These are phyloP conservation scores for Chloroclysta siterata DNA, from an alignment of 2,888 invertebrate species.

Conservation along the genomic window DNA sequence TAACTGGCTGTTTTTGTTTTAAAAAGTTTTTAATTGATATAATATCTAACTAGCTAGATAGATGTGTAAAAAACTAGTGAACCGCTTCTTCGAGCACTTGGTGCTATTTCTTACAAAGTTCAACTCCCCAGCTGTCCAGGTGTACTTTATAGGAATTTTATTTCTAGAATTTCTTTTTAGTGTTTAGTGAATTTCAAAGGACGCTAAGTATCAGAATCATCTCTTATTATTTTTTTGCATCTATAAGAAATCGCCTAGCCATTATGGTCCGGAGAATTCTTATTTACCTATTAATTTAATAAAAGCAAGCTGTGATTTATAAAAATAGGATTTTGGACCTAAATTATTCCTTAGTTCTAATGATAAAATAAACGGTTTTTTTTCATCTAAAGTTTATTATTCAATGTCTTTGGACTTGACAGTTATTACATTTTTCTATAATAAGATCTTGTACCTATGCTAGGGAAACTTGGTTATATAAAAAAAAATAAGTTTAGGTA, in stretches of 20 bases:
- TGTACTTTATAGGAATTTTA: too few species aligned
- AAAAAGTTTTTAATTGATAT: too few species aligned
- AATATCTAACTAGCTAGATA: neutral
- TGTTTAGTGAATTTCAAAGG: too few species aligned
- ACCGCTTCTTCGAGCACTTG: too few species aligned
- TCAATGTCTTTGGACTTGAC: neutral
- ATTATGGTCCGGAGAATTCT: neutral
- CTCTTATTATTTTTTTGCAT: too few species aligned
- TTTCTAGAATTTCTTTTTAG: too few species aligned
- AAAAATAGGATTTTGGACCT: slow-evolving; percentile 1
- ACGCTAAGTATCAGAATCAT: too few species aligned
- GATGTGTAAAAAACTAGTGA: too few species aligned
- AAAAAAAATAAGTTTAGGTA: too few species aligned
- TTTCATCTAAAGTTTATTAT: neutral
- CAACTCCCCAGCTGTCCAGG: neutral
- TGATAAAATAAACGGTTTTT: slow-evolving; percentile 10
- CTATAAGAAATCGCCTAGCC: neutral
- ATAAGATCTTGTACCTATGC: too few species aligned
- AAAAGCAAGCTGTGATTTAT: slow-evolving; percentile 21
- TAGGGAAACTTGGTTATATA: too few species aligned
- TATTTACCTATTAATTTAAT: neutral
- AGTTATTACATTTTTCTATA: too few species aligned
- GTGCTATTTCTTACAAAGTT: neutral
- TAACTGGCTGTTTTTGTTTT: neutral
- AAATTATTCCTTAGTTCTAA: neutral